Conservation (phyloP, 2,113 vertebrate species). For the Rhizomys pruinosus region DNA sequence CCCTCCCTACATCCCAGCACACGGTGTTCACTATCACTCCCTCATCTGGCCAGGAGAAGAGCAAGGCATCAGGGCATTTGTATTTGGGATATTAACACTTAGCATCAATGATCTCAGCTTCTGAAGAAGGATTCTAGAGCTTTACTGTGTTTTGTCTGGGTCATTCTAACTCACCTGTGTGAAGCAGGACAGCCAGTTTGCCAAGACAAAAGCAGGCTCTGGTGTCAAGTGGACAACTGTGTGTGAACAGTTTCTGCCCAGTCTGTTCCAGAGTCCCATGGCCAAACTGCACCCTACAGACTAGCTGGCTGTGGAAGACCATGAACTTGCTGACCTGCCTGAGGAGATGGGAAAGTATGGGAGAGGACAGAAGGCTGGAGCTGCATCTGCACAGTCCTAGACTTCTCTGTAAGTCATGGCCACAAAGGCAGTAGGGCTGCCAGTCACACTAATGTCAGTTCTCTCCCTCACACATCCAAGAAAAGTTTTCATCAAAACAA, state of each 20-base stretch:
- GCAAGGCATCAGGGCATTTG: neutral
- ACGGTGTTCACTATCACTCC: neutral
- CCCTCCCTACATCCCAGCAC: neutral
- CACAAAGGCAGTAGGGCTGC: neutral
- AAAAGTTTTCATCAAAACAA: neutral
- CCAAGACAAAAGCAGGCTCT: neutral
- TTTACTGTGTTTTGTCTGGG: neutral
- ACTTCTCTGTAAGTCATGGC: neutral
- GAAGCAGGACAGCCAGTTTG: neutral
- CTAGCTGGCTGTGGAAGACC: neutral
- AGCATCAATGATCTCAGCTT: neutral
- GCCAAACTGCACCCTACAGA: neutral
- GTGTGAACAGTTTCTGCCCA: neutral
- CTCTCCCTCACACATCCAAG: neutral
- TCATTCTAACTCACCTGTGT: neutral
- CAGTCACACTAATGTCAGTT: neutral
- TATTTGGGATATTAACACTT: neutral
- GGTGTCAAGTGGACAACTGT: neutral
- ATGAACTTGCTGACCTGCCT: neutral
- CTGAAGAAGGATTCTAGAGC: neutral
- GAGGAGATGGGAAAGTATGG: neutral
- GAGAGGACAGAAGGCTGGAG: neutral
- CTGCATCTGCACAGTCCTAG: neutral
- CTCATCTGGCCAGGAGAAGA: neutral
- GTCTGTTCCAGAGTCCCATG: slow-evolving; percentile 14